These are phyloP conservation scores for Alces alces DNA, from an alignment of 2,113 vertebrate species.

Conservation along the genomic window DNA sequence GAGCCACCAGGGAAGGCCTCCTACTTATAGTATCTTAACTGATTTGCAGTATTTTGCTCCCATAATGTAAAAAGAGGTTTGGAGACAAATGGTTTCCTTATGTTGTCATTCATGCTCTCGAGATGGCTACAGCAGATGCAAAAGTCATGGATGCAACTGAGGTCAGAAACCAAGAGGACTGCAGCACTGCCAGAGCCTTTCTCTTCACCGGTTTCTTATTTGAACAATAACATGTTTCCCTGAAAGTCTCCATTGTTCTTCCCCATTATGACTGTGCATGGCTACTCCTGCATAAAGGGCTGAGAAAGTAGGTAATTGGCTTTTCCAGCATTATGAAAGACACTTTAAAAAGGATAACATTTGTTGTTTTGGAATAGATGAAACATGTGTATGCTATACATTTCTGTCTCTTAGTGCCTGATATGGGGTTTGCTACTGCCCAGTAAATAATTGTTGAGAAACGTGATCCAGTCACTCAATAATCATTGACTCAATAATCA, in stretches of 20 bases:
- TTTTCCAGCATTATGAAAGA: background rate
- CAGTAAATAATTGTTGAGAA: background rate
- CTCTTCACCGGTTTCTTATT: background rate
- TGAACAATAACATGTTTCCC: background rate
- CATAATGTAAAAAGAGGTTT: background rate
- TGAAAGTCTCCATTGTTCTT: background rate
- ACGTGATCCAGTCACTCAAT: background rate
- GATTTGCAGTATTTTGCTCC: background rate
- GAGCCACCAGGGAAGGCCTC: background rate
- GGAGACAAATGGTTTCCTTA: background rate
- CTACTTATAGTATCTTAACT: background rate
- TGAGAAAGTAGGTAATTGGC: background rate
- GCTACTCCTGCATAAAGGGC: no score
- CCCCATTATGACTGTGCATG: background rate
- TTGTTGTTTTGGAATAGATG: background rate
- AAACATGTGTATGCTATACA: background rate
- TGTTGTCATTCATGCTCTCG: background rate
- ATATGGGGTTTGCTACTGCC: background rate
- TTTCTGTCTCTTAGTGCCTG: background rate
- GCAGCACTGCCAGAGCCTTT: background rate
- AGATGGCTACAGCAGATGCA: background rate
- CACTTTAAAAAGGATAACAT: background rate
- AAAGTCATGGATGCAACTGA: background rate
- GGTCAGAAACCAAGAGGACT: background rate
- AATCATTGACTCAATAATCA: background rate